Evolutionary conservation across 2,888 invertebrate species (phyloP), one percentile per base, ranked within the genome.

Genomic region (Pinctada fucata): DNA sequence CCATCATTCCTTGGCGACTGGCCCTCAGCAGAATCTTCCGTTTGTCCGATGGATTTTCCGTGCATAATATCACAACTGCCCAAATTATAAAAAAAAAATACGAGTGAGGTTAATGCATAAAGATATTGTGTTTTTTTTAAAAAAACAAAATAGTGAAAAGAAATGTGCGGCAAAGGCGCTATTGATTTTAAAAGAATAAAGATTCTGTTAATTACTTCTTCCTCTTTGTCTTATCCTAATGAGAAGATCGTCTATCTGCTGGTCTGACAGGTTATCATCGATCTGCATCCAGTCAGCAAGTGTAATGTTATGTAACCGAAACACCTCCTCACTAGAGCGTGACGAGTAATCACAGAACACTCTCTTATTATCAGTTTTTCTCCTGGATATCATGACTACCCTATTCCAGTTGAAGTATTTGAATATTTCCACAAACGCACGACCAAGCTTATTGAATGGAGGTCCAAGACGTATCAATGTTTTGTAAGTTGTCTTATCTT

Each of bases 271-370:
- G 1, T 80, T 83, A 45, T 83, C 82, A 6, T 83, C 82, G 16
- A 88, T 85, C 16, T 78, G 71, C 5, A 88, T 84, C 84, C 81
- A 84, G 65, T 88, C 89, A 49, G 83, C 84, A 1, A 90, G 70
- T 3, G 83, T 84, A 31, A 88, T 84, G 69, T 83, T 78, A 48
- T 82, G 83, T 3, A 48, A 51, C 5, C 84, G 82, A 68, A 89
- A 88, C 6, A 76, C 81, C 49, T 75, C 79, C 45, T 84, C 83
- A 2, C 81, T 82, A 0, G 86, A 84, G 2, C 88, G 73, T 2
- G 86, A 82, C 0, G 88, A 88, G 66, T 87, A 90, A 77, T 89
- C 89, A 81, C 89, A 90, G 79, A 90, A 89, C 4, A 88, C 88
- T 8, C 79, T 80, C 70, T 72, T 82, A 58, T 86, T 81, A 78